A percentile compares a stretch with the other conserved stretches of the same genome.
Evolutionary conservation across 2,113 vertebrate species (phyloP).

Genomic region (Coryphaenoides rupestris): DNA sequence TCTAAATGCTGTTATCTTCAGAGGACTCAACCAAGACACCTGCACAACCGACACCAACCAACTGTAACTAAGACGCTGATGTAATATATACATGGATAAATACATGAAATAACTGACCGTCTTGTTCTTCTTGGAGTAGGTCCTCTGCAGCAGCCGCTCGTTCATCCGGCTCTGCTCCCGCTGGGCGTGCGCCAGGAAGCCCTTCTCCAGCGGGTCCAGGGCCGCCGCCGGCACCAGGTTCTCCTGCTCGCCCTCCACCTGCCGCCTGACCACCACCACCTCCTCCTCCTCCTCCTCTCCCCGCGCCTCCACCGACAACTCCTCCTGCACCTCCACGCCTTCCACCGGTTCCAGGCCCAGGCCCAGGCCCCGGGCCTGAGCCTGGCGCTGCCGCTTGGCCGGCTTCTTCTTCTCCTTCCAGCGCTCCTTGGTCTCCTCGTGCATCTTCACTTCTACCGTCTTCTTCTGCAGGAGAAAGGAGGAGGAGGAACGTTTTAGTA

Average conservation of each 20-base stretch:
- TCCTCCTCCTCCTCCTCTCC: constrained; percentile 75
- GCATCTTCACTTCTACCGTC: constrained; percentile 82
- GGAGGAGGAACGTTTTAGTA: background rate
- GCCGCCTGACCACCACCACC: constrained; percentile 66
- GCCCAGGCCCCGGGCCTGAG: no score
- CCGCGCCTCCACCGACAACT: constrained; percentile 40
- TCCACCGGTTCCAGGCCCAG: no score
- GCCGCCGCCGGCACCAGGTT: constrained; percentile 74
- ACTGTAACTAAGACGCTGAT: no score
- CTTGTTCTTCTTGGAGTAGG: constrained; percentile 86
- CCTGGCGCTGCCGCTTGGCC: constrained; percentile 76
- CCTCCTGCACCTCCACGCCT: no score
- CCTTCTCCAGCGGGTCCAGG: constrained; percentile 83
- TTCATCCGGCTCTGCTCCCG: constrained; percentile 84
- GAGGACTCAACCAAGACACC: no score
- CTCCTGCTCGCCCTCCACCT: constrained; percentile 79
- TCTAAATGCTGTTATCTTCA: no score
- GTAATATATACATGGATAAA: no score
- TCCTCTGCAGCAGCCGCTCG: constrained; percentile 85
- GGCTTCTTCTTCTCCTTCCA: constrained; percentile 77
- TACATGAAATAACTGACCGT: constrained; percentile 74
- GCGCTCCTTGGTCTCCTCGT: constrained; percentile 82
- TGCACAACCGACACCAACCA: no score
- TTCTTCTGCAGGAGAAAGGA: constrained; percentile 71
- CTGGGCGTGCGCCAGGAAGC: constrained; percentile 80